Base-by-base conservation (phyloP, 2,888 invertebrate species). In the Dyspetes luteomarginatus region DNA sequence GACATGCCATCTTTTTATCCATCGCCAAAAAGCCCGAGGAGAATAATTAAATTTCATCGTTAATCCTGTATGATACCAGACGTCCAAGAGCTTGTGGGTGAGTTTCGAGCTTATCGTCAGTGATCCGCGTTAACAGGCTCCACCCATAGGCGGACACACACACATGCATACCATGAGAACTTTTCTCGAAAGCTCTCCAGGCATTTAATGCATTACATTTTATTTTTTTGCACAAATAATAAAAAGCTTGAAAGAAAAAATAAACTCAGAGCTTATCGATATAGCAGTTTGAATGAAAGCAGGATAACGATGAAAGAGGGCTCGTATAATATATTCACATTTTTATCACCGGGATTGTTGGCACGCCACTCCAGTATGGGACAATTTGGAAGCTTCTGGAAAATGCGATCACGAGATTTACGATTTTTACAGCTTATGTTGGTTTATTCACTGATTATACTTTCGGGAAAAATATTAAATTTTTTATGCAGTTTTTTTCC, bases 11-110 rank as follows among this genome's bases (percentile, higher is more conserved):
- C 41, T 67, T 68, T 80, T 72, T 72, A 45, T 17, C 19, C 75
- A 72, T 45, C 60, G 52, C 55, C 67, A 36, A 72, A 80, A 80
- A 80, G 45, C 75, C 56, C 75, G 26, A 60, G 75, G 65, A 55
- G 75, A 76, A 80, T 80, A 80, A 80, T 80, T 80, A 80, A 80
- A 80, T 80, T 80, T 80, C 55, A 76, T 67, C 75, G 71, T 80
- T 80, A 67, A 80, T 75, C 75, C 80, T 67, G 71, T 74, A 80
- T 72, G 76, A 80, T 75, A 71, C 69, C 65, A 43, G 43, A 58
- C 79, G 79, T 75, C 75, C 74, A 43, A 69, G 58, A 43, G 69
- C 45, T 36, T 36, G 9, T 69, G 12, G 58, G 58, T n/a, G 43
- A 26, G 64, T 19, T 3, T 7, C 26, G 24, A 69, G 75, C 79